Evolutionary conservation across 2,888 invertebrate species (phyloP), one percentile per base, ranked within the genome.

Genomic region (Zaprionus obscuricornis): DNA sequence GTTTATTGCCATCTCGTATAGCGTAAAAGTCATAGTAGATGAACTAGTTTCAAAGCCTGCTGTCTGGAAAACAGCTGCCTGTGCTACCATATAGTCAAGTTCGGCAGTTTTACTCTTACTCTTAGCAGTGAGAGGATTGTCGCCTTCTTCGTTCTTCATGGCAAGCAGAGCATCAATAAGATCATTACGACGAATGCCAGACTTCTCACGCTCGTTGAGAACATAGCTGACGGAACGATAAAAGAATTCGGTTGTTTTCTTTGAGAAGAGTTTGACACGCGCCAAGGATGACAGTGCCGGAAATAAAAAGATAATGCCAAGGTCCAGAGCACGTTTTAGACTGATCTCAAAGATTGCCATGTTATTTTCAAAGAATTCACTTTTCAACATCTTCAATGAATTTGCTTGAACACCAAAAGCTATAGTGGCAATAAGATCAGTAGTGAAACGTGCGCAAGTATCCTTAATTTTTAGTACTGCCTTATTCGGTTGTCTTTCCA

Each of bases 101-200:
- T 54, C 40, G 3, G 33, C 14, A 0, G 39, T 40, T 10, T 42
- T 34, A 3, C n/a, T n/a, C n/a, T n/a, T n/a, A n/a, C n/a, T n/a
- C n/a, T 43, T 13, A 0, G 17, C 14, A 1, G 46, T 58, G 0
- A 56, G 62, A 3, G 51, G 39, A 13, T 42, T 17, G 2, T 13
- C 33, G 2, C 27, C 47, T 0, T 59, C 71, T 10, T 69, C 55
- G 2, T 84, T 71, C 22, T 82, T 89, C 10, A 91, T 47, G 6
- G 88, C 85, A 36, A 91, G 59, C 2, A 91, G 67, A 2, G 89
- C 66, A 51, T 91, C 91, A n/a, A 92, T 84, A 0, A 91, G n/a
- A n/a, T n/a, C n/a, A n/a, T n/a, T n/a, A n/a, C n/a, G n/a, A n/a
- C n/a, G n/a, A n/a, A n/a, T n/a, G n/a, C n/a, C n/a, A n/a, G n/a